Evolutionary conservation across 2,888 invertebrate species (phyloP).

Genomic region (Myathropa florea): DNA sequence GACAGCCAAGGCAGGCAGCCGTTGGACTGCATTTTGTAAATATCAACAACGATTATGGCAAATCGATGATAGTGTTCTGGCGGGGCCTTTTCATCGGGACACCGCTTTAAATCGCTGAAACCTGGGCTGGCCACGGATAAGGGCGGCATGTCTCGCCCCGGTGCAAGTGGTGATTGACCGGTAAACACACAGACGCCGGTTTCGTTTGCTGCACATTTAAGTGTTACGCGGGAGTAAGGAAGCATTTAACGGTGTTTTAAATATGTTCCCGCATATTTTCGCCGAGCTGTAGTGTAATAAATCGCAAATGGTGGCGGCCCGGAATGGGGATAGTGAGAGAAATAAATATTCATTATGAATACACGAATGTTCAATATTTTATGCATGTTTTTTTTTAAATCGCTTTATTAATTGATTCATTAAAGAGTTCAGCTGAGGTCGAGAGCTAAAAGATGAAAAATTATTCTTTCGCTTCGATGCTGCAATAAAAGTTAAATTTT

Average conservation of each 20-base stretch:
- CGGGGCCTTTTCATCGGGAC: conserved; percentile 14
- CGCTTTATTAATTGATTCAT: conserved; percentile 73
- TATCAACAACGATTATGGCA: conserved; percentile 48
- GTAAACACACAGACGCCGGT: conserved; percentile 45
- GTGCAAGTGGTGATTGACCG: conserved; percentile 65
- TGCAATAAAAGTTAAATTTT: background rate
- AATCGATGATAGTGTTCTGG: background rate
- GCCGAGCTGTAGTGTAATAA: conserved; percentile 46
- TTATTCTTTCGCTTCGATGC: background rate
- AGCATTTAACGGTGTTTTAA: conserved; percentile 58
- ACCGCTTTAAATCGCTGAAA: conserved; percentile 34
- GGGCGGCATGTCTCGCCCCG: background rate
- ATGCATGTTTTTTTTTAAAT: conserved; percentile 39
- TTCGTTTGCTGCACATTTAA: conserved; percentile 25
- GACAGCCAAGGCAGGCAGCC: conserved; percentile 10
- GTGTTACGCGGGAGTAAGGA: conserved; percentile 33
- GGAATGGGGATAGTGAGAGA: conserved; percentile 27
- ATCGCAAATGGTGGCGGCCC: conserved; percentile 49
- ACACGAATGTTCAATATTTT: conserved; percentile 66
- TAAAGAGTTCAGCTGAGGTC: conserved; percentile 70
- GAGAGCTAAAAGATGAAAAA: conserved; percentile 30
- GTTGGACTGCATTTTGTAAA: conserved; percentile 56
- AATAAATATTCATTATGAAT: conserved; percentile 68
- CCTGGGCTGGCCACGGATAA: background rate
- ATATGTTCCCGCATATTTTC: conserved; percentile 52